These are phyloP conservation scores for Nasonia giraulti DNA, from an alignment of 1,140 invertebrate genomes.

Conservation along the genomic window DNA sequence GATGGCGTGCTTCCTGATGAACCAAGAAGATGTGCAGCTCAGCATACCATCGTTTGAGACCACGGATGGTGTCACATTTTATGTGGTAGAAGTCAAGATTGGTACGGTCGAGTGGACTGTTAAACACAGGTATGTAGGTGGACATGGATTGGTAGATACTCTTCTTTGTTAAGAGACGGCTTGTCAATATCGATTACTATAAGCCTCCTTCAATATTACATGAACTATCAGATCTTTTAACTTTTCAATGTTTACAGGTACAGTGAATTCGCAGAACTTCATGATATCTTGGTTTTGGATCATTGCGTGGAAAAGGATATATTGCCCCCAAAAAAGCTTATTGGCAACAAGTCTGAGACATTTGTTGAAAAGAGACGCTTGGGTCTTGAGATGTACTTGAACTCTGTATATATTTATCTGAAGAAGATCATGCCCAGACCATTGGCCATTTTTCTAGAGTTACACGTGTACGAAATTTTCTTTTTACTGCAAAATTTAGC, in stretches of 20 bases:
- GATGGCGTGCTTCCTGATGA: slow-evolving; percentile 80
- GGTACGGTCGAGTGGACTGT: slow-evolving; percentile 86
- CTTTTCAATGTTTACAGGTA: slow-evolving; percentile 76
- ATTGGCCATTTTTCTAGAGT: slow-evolving; percentile 85
- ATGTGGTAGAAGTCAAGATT: slow-evolving; percentile 81
- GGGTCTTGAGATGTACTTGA: slow-evolving; percentile 87
- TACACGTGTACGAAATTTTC: slow-evolving; percentile 88
- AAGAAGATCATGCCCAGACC: slow-evolving; percentile 83
- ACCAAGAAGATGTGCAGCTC: slow-evolving; percentile 77
- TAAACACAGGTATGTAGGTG: slow-evolving; percentile 75
- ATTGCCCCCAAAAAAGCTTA: slow-evolving; percentile 92
- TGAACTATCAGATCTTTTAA: not conserved
- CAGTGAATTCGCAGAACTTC: slow-evolving; percentile 90
- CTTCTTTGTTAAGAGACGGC: not conserved
- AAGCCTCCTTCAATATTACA: not conserved
- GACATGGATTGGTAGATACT: too few relatives aligned
- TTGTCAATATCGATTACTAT: not conserved
- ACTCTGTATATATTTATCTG: slow-evolving; percentile 83
- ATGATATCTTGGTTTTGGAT: slow-evolving; percentile 86
- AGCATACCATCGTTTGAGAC: slow-evolving; percentile 77
- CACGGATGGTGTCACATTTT: slow-evolving; percentile 78
- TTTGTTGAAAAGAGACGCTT: slow-evolving; percentile 90
- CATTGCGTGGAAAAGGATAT: slow-evolving; percentile 88
- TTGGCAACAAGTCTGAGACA: slow-evolving; percentile 84
- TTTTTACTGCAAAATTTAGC: slow-evolving; percentile 88